A percentile compares a stretch with the other conserved stretches of the same genome.
phyloP scores from a whole-genome alignment of 1,140 invertebrate species.

The Gerris buenoi region DNA sequence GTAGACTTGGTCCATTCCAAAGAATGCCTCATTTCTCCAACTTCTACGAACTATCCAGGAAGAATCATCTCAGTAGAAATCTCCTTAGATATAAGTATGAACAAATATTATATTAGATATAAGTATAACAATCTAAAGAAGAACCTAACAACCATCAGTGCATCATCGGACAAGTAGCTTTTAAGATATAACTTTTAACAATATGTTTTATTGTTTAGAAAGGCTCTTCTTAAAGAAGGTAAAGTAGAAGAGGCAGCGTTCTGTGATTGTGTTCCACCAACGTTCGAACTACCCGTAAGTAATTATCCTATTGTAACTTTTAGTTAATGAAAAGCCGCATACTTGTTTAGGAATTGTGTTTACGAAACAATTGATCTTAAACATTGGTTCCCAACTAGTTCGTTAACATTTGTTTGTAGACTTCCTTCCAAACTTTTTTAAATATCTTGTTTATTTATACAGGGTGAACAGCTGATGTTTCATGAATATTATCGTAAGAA shows the following conservation, averaged over 20 bases:
- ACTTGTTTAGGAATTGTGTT: neutral
- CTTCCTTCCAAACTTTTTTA: neutral
- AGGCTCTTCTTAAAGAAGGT: slow-evolving; percentile 22
- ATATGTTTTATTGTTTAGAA: slow-evolving; percentile 11
- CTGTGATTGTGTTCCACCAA: slow-evolving; percentile 32
- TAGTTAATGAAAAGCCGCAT: neutral
- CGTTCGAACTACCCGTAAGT: slow-evolving; percentile 32
- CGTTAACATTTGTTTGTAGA: neutral
- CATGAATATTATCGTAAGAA: slow-evolving; percentile 37
- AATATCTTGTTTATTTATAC: no score
- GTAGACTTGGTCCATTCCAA: slow-evolving; percentile 25
- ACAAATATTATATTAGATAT: no score
- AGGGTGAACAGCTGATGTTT: slow-evolving; percentile 37
- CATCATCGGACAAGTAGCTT: no score
- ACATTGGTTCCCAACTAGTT: neutral
- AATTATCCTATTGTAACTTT: no score
- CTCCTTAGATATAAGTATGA: slow-evolving; percentile 35
- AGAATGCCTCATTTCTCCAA: slow-evolving; percentile 40
- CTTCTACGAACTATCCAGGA: slow-evolving; percentile 42
- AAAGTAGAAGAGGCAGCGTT: slow-evolving; percentile 28
- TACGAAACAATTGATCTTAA: neutral
- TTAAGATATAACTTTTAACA: no score
- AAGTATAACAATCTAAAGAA: no score
- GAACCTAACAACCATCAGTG: no score
- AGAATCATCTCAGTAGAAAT: slow-evolving; percentile 43